Base-by-base conservation (phyloP, 2,888 invertebrate species). In the Nasonia oneida region DNA sequence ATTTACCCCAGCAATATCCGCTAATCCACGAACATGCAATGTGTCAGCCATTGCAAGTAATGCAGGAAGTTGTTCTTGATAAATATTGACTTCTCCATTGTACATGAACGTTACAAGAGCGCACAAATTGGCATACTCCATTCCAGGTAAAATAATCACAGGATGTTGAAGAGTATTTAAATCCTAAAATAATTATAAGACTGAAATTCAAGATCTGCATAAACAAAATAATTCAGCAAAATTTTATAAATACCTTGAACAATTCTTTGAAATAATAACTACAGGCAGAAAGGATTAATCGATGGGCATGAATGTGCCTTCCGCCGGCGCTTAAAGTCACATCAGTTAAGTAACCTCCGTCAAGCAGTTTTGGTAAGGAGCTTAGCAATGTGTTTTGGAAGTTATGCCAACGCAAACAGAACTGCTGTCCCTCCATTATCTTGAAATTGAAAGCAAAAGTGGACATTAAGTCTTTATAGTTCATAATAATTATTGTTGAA, bases 181-280 rank as follows among this genome's bases (percentile, higher is more conserved):
- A 90, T 96, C 96, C 97, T 97, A 93, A 15, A 92, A 93, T 87
- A 33, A 75, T 53, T 4, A 33, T 47, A 64, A 74, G 50, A 37
- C 37, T 39, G 18, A 86, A 64, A 61, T n/a, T 73, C 33, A 53
- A 29, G 81, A 74, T 53, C 67, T 47, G 87, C 86, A 84, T 10
- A 15, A 73, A 83, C 39, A 18, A 15, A 79, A 39, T 70, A 79
- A 1, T 70, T 23, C 18, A 50, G n/a, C 8, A 61, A 53, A 81
- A 14, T 42, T 61, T 76, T 78, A 57, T 85, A 29, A 12, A 73
- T 86, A 96, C 97, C 96, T 96, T 96, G 94, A 98, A 98, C 87
- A 98, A 94, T 91, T 97, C 97, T 90, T 97, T 96, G 93, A 98
- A 98, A 94, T 98, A 98, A 89, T 96, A 96, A 94, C 98, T 98